phyloP scores from a whole-genome alignment of 2,888 invertebrate species.

The Nephrocerus scutellatus region DNA sequence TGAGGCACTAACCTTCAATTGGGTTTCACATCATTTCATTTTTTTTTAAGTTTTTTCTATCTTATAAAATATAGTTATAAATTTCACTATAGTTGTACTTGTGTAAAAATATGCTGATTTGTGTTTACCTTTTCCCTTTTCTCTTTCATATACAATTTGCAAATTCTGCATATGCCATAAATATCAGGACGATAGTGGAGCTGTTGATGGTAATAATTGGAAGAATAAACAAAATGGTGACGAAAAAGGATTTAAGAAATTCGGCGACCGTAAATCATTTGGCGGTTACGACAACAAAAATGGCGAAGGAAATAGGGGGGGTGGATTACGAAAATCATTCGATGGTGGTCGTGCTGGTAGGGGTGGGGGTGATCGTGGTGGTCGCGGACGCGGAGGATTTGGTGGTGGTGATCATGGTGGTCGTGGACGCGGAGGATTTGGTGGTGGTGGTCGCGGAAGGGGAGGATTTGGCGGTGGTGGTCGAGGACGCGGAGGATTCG shows the following conservation, averaged over 20 bases:
- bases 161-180: slow-evolving; percentile 11
- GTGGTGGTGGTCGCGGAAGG: slow-evolving; percentile 26
- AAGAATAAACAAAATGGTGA: slow-evolving; percentile 29
- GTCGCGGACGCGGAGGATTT: slow-evolving; percentile 28
- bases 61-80: slow-evolving; percentile 12
- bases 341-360: slow-evolving; percentile 36
- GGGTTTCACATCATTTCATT: slow-evolving; percentile 7
- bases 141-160: slow-evolving; percentile 29
- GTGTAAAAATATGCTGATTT: slow-evolving; percentile 43
- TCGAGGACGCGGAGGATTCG: slow-evolving; percentile 38
- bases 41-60: slow-evolving; percentile 13
- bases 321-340: slow-evolving; percentile 36
- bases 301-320: slow-evolving; percentile 21
- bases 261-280: slow-evolving; percentile 41
- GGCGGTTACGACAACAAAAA: slow-evolving; percentile 37
- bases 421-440: slow-evolving; percentile 24
- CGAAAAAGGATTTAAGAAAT: slow-evolving; percentile 39
- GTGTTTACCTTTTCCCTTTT: slow-evolving; percentile 44
- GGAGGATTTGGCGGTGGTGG: slow-evolving; percentile 28
- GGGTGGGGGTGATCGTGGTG: slow-evolving; percentile 26
- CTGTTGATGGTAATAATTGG: slow-evolving; percentile 27
- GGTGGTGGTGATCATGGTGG: slow-evolving; percentile 28
- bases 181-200: slow-evolving; percentile 15
- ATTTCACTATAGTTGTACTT: slow-evolving; percentile 39
- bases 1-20: slow-evolving; percentile 32